Evolutionary conservation across 2,797 vertebrate species (phyloP).

Genomic region (Onychomys leucogaster): DNA sequence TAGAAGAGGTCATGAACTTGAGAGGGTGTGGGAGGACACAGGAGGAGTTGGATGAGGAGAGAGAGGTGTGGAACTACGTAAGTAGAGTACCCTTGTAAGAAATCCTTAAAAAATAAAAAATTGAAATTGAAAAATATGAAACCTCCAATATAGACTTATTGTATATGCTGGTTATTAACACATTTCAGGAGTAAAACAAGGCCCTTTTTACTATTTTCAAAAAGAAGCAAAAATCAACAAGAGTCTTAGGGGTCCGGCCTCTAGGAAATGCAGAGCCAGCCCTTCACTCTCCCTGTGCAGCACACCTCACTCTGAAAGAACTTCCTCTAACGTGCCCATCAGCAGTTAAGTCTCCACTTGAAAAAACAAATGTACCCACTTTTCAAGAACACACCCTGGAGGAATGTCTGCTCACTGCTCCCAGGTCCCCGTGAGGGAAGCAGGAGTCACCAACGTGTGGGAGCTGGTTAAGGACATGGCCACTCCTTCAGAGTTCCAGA

Average conservation of each 20-base stretch:
- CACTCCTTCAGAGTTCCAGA: neutral
- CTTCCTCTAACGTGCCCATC: neutral
- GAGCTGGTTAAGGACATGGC: neutral
- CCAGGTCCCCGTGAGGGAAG: neutral
- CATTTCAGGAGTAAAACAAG: neutral
- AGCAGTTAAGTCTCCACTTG: neutral
- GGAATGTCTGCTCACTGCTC: neutral
- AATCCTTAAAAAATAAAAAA: neutral
- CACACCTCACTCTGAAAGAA: neutral
- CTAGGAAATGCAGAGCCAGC: neutral
- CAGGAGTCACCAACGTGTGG: neutral
- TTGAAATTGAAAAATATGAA: neutral
- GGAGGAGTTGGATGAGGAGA: neutral
- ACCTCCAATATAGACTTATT: neutral
- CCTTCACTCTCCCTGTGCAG: neutral
- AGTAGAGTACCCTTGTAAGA: neutral
- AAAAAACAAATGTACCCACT: neutral
- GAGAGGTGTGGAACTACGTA: neutral
- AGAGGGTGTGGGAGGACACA: neutral
- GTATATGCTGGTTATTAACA: neutral
- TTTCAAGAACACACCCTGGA: slow-evolving; percentile 28
- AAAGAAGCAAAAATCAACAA: neutral
- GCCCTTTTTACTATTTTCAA: neutral
- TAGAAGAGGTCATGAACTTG: neutral
- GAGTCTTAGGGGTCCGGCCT: neutral